Evolutionary conservation across 2,888 invertebrate genomes (phyloP).

Genomic region (Liopterus haemorrhoidalis): DNA sequence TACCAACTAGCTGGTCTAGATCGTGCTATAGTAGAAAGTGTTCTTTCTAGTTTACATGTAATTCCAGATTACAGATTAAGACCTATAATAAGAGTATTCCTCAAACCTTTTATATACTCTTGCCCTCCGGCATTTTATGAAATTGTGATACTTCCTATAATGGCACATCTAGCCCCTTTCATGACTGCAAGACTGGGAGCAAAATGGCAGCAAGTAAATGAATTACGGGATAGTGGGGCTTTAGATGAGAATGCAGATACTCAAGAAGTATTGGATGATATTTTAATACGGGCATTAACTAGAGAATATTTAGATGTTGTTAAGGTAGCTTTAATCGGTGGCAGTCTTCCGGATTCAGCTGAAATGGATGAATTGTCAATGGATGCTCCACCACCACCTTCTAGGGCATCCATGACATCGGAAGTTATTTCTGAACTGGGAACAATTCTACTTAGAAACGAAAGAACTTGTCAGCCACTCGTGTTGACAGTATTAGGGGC

Average conservation of each 20-base stretch:
- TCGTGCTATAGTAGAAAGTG: conserved; percentile 64
- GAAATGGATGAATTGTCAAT: conserved; percentile 63
- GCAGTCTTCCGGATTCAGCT: conserved; percentile 54
- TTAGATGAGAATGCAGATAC: conserved; percentile 70
- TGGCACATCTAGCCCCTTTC: conserved; percentile 71
- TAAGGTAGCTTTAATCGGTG: conserved; percentile 67
- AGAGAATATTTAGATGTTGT: conserved; percentile 83
- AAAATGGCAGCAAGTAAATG: conserved; percentile 75
- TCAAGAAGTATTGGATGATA: conserved; percentile 79
- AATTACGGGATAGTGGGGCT: conserved; percentile 69
- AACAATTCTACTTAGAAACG: conserved; percentile 61
- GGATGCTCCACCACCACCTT: conserved; percentile 57
- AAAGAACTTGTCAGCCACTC: conserved; percentile 58
- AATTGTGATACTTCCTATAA: conserved; percentile 69
- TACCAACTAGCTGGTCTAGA: conserved; percentile 73
- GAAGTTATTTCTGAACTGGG: conserved; percentile 81
- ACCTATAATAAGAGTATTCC: conserved; percentile 74
- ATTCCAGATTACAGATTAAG: conserved; percentile 83
- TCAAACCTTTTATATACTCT: conserved; percentile 78
- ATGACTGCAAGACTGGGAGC: conserved; percentile 65
- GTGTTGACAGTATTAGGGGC: conserved; percentile 60
- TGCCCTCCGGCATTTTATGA: conserved; percentile 79
- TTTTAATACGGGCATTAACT: conserved; percentile 77
- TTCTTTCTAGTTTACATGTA: conserved; percentile 62
- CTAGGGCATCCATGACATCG: conserved; percentile 51